Conservation (phyloP, 2,888 invertebrate species). For the Quadriops clusia region DNA sequence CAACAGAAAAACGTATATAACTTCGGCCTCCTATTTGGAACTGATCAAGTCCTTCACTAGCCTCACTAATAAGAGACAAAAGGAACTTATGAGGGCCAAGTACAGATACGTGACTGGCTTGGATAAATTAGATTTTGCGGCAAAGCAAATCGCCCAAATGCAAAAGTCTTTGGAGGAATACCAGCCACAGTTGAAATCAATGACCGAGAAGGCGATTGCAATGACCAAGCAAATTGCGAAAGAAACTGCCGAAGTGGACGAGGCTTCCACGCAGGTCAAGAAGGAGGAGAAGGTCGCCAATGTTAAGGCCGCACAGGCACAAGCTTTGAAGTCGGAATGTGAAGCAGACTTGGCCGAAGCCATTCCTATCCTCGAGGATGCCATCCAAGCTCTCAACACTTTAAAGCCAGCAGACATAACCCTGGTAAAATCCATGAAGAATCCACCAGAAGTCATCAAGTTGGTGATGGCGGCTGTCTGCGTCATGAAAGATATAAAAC, state of each 20-base stretch:
- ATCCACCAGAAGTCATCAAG: conserved; percentile 71
- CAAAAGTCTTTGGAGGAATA: conserved; percentile 59
- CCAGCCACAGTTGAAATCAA: conserved; percentile 61
- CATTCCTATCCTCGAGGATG: conserved; percentile 69
- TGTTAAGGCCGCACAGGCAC: conserved; percentile 73
- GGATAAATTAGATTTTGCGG: conserved; percentile 66
- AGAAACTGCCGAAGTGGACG: conserved; percentile 66
- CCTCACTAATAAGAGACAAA: conserved; percentile 59
- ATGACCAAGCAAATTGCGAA: conserved; percentile 67
- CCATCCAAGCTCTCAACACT: conserved; percentile 66
- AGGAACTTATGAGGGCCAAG: conserved; percentile 59
- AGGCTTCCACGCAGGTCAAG: conserved; percentile 65
- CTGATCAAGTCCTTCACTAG: conserved; percentile 65
- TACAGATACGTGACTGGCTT: conserved; percentile 47
- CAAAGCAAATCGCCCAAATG: conserved; percentile 65
- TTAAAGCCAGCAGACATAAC: conserved; percentile 77
- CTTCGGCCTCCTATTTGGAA: conserved; percentile 75
- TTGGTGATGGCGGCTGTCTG: conserved; percentile 86
- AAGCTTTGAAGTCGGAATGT: conserved; percentile 77
- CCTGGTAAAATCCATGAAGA: conserved; percentile 80
- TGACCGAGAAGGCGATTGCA: conserved; percentile 58
- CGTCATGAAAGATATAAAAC: conserved; percentile 69
- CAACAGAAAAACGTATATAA: conserved; percentile 67
- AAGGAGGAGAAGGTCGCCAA: conserved; percentile 83
- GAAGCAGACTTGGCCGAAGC: conserved; percentile 86